A percentile compares a stretch with the other conserved stretches of the same genome.
Evolutionary conservation across 1,140 invertebrate species (phyloP).

Genomic region (Globodera rostochiensis): DNA sequence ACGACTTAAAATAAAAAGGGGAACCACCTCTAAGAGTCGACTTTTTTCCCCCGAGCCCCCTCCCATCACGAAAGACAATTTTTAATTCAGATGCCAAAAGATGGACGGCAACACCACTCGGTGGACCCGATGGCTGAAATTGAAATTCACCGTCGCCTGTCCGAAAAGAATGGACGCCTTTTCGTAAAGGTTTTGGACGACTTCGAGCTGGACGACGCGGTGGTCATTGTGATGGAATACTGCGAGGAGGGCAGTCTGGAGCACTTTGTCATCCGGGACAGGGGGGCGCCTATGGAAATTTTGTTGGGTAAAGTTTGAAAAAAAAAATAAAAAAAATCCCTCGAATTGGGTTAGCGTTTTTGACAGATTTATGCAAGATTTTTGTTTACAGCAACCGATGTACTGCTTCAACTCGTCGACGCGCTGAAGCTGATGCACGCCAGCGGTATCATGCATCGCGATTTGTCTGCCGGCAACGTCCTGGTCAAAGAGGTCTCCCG

Average conservation of each 20-base stretch:
- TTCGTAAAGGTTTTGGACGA: constrained; percentile 20
- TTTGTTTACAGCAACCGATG: constrained; percentile 21
- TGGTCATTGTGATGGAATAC: constrained; percentile 31
- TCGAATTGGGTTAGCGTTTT: too few relatives aligned
- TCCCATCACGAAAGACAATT: too few relatives aligned
- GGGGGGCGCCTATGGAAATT: constrained; percentile 14
- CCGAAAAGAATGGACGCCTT: not conserved
- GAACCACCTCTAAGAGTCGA: too few relatives aligned
- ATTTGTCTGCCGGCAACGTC: constrained; percentile 30
- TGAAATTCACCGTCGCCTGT: constrained; percentile 17
- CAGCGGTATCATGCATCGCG: constrained; percentile 22
- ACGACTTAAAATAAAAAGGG: too few relatives aligned
- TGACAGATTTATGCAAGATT: not conserved
- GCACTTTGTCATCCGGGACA: constrained; percentile 13
- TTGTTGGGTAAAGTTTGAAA: too few relatives aligned
- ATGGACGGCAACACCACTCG: not conserved
- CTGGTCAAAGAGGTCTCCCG: constrained; percentile 16
- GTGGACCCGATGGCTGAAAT: constrained; percentile 25
- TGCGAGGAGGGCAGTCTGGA: constrained; percentile 24
- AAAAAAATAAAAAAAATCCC: too few relatives aligned
- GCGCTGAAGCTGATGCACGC: constrained; percentile 25
- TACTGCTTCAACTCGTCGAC: constrained; percentile 25
- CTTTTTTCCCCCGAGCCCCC: too few relatives aligned
- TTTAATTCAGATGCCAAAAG: too few relatives aligned
- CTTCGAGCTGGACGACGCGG: not conserved